Conservation (phyloP, 1,140 invertebrate species). For the Eubasilissa regina region DNA sequence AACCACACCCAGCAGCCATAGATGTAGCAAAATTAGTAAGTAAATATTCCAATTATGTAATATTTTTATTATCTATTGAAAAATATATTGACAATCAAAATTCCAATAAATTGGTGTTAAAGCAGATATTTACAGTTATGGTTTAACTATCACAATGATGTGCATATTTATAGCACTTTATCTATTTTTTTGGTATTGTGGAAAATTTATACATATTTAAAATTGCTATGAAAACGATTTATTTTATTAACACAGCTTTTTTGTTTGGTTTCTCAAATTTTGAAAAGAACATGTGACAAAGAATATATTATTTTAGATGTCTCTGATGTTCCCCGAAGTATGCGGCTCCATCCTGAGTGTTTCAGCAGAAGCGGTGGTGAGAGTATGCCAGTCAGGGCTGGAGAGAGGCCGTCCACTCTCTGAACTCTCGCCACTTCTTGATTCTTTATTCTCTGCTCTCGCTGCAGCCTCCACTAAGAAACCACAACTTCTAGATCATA, state of each 20-base stretch:
- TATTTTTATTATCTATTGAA: neutral
- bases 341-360: constrained; percentile 37
- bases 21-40: constrained; percentile 58
- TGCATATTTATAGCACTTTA: no score
- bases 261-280: no score
- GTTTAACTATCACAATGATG: no score
- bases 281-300: constrained; percentile 17
- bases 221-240: no score
- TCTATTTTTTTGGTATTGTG: no score
- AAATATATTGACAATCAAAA: no score
- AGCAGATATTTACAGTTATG: no score
- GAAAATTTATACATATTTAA: no score
- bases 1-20: constrained; percentile 51
- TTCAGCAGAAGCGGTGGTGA: constrained; percentile 38
- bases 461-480: constrained; percentile 47
- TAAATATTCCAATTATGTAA: constrained; percentile 19
- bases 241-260: no score
- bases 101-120: no score
- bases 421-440: constrained; percentile 48
- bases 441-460: constrained; percentile 48
- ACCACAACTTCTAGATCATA: constrained; percentile 46
- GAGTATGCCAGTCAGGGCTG: constrained; percentile 38
- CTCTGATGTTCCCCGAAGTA: constrained; percentile 55
- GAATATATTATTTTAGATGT: constrained; percentile 50
- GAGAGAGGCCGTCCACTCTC: constrained; percentile 49